Evolutionary conservation across 30 jellyfish, hydroid and myxozoan species (phyloP), one percentile per base, ranked within the genome.

Genomic region (Turritopsis dohrnii): DNA sequence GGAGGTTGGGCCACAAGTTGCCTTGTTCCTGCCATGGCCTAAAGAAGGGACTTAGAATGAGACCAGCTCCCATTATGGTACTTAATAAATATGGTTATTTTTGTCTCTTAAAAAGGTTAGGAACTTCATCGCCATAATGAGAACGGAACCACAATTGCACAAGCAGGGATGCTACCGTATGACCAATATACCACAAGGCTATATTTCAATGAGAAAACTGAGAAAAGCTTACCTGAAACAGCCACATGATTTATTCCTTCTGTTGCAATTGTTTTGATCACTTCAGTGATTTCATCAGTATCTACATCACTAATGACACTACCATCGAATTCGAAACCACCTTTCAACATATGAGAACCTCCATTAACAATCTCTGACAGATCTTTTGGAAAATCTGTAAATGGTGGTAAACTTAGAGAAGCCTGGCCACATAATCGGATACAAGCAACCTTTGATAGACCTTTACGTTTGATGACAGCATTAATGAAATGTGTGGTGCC

Each of bases 401-500:
- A 88, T 7, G 96, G 96, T 28, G 88, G 93, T 18, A 83, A 28
- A 52, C 86, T 71, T 1, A n/a, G 66, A 8, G 96, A 71, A 66
- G 88, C 71, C 1, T 75, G 54, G 1, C 96, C 96, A 72, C 93
- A 88, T 21, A 88, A 71, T 18, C 96, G 73, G 1, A 88, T 73
- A 16, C 74, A 66, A 19, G 94, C 28, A 22, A 83, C 93, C 29
- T 74, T 82, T 20, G 81, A 65, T 0, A 88, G 80, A 21, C 77
- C 74, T 24, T 30, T 65, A 23, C 96, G 74, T 52, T 83, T 74
- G 65, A 88, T 88, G 83, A 88, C 96, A 21, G 96, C 94, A 71
- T 88, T 88, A 18, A 88, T 82, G 79, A 88, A 88, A 76, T 82
- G 93, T 0, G 96, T 88, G 26, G 96, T 88, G 1, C 96, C 96